Evolutionary conservation across 2,113 vertebrate species (phyloP), one percentile per base, ranked within the genome.

Genomic region (Telmatochromis sp.): DNA sequence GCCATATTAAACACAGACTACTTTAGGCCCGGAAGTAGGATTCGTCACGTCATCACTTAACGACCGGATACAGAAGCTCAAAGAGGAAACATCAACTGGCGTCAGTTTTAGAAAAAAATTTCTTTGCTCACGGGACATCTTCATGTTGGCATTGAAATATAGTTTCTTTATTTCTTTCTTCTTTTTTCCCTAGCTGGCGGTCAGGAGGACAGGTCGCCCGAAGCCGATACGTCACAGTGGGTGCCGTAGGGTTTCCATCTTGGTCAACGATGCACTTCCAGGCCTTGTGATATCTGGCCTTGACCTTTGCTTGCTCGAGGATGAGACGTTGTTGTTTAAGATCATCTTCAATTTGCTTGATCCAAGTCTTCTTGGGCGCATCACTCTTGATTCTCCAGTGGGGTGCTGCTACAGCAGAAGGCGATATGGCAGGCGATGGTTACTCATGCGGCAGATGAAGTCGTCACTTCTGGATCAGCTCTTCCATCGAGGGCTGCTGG

Each of bases 1-100:
- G 2, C n/a, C 51, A 54, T 54, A 21, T 54, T 54, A 54, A 54
- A 54, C 5, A 0, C 51, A 54, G n/a, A 54, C n/a, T 54, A 54
- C n/a, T 54, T 21, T 54, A 54, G 51, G 0, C 5, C 51, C 1
- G 1, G 51, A 21, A 54, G 51, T 1, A 54, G 51, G 51, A 54
- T 54, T 54, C 0, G 3, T 4, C 51, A 4, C 1, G 1, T 54
- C 51, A 54, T 54, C n/a, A 54, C 51, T 54, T 54, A 54, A 54
- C 3, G 0, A 54, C 51, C 9, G 9, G 3, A 54, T 63, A 9
- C 15, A 63, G 28, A 35, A 1, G 5, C 28, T 63, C 31, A 33
- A 63, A 63, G 31, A 3, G 10, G 0, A 65, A n/a, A n/a, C 60
- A 63, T 63, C 58, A 4, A 9, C 60, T 65, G 60, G 2, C 17